A percentile compares a stretch with the other conserved stretches of the same genome.
Conservation (phyloP, 2,797 vertebrate species). For the Microctenopoma lineatum region DNA sequence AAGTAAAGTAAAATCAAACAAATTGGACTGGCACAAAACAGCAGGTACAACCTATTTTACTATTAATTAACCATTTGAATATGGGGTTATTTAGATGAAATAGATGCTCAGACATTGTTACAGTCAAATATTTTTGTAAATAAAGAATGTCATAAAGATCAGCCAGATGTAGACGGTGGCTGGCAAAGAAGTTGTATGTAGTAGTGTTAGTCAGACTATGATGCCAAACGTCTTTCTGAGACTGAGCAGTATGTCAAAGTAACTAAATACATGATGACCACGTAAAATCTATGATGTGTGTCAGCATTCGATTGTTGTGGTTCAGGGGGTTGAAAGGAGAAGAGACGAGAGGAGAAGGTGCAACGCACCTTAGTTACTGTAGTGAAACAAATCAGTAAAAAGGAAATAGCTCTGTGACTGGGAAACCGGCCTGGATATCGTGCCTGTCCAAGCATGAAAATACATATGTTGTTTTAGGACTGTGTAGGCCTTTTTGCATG, state of each 20-base stretch:
- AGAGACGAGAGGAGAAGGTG: neutral
- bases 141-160: neutral
- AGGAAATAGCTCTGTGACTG: neutral
- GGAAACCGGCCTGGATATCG: slow-evolving; percentile 3
- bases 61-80: too few species aligned
- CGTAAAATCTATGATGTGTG: slow-evolving; percentile 22
- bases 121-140: neutral
- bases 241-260: slow-evolving; percentile 1
- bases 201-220: neutral
- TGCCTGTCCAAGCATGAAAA: slow-evolving; percentile 4
- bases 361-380: neutral
- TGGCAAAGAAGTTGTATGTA: neutral
- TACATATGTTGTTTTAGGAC: slow-evolving; percentile 1
- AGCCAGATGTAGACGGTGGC: neutral
- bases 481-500: slow-evolving; percentile 2
- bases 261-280: slow-evolving; percentile 12
- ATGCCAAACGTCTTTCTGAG: neutral
- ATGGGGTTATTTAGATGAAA: neutral
- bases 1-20: too few species aligned
- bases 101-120: neutral
- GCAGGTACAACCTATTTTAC: neutral
- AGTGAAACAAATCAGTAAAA: slow-evolving; percentile 21
- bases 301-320: slow-evolving; percentile 30
- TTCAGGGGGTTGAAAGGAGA: slow-evolving; percentile 1
- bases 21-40: neutral